Evolutionary conservation across 2,113 vertebrate species (phyloP).

Genomic region (Channa argus): DNA sequence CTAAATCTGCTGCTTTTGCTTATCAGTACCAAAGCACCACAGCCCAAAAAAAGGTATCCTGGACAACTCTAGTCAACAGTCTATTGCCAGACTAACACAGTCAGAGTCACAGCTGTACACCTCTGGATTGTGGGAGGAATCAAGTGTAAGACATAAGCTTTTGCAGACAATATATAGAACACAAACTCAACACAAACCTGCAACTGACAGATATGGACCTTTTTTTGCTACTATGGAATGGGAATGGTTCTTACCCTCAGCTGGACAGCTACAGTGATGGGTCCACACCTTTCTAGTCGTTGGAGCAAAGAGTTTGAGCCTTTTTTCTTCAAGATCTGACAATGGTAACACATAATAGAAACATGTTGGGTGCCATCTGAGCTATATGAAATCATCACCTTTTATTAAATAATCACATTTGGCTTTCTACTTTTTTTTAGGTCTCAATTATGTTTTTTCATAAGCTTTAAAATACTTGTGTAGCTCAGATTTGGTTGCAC

Average conservation of each 20-base stretch:
- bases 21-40: too few relatives aligned
- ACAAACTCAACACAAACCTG: background rate
- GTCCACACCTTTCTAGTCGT: conserved; percentile 87
- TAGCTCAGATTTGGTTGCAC: too few relatives aligned
- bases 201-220: background rate
- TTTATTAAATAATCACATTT: too few relatives aligned
- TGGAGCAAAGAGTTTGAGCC: conserved; percentile 90
- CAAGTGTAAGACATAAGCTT: background rate
- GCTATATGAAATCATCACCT: too few relatives aligned
- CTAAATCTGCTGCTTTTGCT: too few relatives aligned
- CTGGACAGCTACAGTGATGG: conserved; percentile 87
- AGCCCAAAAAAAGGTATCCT: background rate
- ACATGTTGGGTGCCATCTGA: too few relatives aligned
- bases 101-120: too few relatives aligned
- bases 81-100: background rate
- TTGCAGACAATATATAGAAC: background rate
- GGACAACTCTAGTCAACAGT: background rate
- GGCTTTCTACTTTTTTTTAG: too few relatives aligned
- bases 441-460: too few relatives aligned
- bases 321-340: conserved; percentile 92
- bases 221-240: background rate
- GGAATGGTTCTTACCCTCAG: conserved; percentile 85
- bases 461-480: too few relatives aligned
- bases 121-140: conserved; percentile 4
- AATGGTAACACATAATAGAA: background rate